phyloP scores from a whole-genome alignment of 2,888 invertebrate genomes.

The Crepidodera aurea region DNA sequence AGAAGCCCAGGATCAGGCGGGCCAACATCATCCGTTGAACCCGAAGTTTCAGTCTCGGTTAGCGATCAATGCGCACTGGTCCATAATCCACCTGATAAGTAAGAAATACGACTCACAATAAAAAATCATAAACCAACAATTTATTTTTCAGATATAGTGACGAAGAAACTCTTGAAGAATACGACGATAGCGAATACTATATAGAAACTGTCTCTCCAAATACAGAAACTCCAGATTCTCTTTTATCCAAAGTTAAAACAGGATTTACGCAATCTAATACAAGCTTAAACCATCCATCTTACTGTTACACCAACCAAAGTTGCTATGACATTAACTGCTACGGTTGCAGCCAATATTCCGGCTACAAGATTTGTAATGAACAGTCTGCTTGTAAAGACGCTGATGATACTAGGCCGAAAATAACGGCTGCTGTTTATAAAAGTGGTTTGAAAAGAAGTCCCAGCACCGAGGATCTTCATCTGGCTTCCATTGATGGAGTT shows the following conservation, averaged over 20 bases:
- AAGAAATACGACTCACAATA: constrained; percentile 20
- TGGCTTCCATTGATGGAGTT: constrained; percentile 54
- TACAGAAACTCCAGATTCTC: constrained; percentile 56
- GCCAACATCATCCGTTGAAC: constrained; percentile 46
- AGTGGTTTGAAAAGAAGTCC: constrained; percentile 61
- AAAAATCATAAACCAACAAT: not conserved
- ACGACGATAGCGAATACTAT: constrained; percentile 54
- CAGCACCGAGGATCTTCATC: constrained; percentile 44
- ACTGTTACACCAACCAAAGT: constrained; percentile 82
- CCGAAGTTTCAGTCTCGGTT: constrained; percentile 51
- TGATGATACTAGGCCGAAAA: constrained; percentile 69
- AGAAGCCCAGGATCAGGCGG: constrained; percentile 61
- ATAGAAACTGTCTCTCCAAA: constrained; percentile 54
- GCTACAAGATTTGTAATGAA: constrained; percentile 13
- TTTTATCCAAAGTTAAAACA: constrained; percentile 57
- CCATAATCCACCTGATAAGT: constrained; percentile 63
- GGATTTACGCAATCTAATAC: constrained; percentile 60
- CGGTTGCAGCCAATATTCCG: constrained; percentile 69
- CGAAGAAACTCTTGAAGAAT: constrained; percentile 55
- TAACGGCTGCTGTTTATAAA: constrained; percentile 76
- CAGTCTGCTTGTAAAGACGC: not conserved
- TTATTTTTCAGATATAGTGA: constrained; percentile 55
- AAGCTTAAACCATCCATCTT: constrained; percentile 79
- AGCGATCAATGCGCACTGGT: constrained; percentile 65
- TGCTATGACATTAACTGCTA: constrained; percentile 78